A percentile compares a stretch with the other conserved stretches of the same genome.
Evolutionary conservation across 92 coral and sea anemone species (phyloP).

Genomic region (Anthopleura xanthogrammica): DNA sequence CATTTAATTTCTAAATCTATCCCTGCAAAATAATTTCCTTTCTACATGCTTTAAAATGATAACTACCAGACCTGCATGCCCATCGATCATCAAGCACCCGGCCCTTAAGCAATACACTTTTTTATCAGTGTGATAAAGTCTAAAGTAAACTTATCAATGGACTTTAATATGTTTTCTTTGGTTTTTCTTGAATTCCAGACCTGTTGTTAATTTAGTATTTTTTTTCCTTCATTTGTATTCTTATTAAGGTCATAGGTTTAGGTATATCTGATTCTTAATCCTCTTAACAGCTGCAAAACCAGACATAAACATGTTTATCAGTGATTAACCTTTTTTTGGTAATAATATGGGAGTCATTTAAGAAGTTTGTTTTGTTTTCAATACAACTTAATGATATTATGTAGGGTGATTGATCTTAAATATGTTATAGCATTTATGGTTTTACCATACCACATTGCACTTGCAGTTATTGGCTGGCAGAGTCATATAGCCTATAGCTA

Average conservation of each 20-base stretch:
- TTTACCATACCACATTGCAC: no score
- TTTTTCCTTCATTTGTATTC: background rate
- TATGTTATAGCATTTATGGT: no score
- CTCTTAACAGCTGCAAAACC: background rate
- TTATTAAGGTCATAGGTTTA: constrained; percentile 7
- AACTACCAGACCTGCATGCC: background rate
- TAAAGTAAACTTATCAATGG: background rate
- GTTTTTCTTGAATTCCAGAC: constrained; percentile 10
- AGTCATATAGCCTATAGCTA: no score
- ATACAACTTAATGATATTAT: no score
- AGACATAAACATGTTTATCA: constrained; percentile 4
- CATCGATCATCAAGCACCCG: background rate
- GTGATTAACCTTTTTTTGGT: background rate
- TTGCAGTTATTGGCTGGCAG: no score
- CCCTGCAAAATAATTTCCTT: background rate
- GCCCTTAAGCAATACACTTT: background rate
- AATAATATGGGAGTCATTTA: background rate
- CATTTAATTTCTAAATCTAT: background rate
- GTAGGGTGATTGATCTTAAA: no score
- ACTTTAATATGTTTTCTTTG: background rate
- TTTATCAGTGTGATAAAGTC: background rate
- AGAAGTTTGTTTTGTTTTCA: no score
- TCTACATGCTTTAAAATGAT: background rate
- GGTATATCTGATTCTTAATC: background rate
- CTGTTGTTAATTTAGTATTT: background rate